Evolutionary conservation across 2,888 invertebrate species (phyloP), one percentile per base, ranked within the genome.

Genomic region (Deroplatys truncata): DNA sequence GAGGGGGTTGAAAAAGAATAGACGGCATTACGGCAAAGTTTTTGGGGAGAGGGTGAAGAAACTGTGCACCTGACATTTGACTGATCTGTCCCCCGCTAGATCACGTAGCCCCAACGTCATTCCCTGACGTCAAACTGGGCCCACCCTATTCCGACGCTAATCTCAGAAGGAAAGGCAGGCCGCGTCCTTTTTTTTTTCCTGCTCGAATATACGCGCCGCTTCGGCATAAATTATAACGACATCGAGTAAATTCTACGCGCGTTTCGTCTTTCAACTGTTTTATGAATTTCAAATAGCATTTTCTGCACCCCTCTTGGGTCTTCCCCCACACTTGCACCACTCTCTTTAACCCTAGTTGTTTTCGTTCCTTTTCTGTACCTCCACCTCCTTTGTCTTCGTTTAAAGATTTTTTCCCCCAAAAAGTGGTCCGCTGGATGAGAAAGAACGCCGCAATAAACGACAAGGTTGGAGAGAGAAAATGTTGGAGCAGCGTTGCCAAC

Each of bases 261-360:
- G 89, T 89, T 86, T 89, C 86, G 89, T 72, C 89, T 89, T 89
- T 89, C 89, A 84, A 87, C 89, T 89, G 86, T 89, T 89, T 89
- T 89, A 89, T 89, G 89, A 89, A 89, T 89, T 89, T 89, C 89
- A 89, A 89, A 89, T 86, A 89, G 86, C 89, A 87, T 86, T 89
- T 87, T 83, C 86, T 28, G 29, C 88, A 84, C 84, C 88, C 88
- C 49, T 84, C 84, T 84, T 43, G 28, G 43, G 20, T 86, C 72
- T 72, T 25, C 82, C 87, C 29, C 28, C 28, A 31, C 15, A 25
- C 31, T 28, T 82, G 15, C 82, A 82, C 85, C 31, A n/a, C 7
- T 49, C 85, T 56, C 88, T 86, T 86, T 15, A 82, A 86, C 82
- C 85, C 85, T 49, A 85, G 82, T 86, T 86, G 82, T 86, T 86